Percentiles rank a stretch among this genome's conserved stretches.
Conservation (phyloP, 2,797 vertebrate species). For the Molossus alvarezi region DNA sequence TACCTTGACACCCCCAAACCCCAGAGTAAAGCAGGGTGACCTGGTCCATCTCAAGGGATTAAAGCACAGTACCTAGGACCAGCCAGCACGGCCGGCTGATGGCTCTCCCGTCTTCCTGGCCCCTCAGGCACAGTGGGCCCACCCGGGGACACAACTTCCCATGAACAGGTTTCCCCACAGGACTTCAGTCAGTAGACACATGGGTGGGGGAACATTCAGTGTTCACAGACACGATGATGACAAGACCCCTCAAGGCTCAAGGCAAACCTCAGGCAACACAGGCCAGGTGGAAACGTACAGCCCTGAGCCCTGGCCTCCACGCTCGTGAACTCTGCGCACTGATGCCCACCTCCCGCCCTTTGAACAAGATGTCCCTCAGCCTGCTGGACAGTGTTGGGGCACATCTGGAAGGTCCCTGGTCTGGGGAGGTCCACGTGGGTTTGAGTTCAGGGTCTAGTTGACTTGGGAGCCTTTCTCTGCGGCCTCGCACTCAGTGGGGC, state of each 20-base stretch:
- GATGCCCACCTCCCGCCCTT: not conserved
- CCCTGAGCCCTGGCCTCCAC: fast-evolving
- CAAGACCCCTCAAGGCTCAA: not conserved
- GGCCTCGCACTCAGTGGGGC: slow-evolving; percentile 79
- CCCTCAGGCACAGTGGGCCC: no score
- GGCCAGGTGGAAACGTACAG: not conserved
- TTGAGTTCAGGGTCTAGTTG: not conserved
- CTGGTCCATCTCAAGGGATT: not conserved
- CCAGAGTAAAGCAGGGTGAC: not conserved
- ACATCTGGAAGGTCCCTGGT: not conserved
- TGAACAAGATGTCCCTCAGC: not conserved
- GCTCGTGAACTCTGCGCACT: not conserved
- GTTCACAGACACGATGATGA: not conserved
- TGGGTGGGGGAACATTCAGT: fast-evolving
- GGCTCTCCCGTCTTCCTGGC: not conserved
- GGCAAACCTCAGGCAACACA: no score
- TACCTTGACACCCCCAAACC: not conserved
- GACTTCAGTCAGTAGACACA: not conserved
- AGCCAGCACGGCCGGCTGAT: not conserved
- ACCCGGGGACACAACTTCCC: not conserved
- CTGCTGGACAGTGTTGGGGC: no score
- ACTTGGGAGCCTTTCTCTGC: not conserved
- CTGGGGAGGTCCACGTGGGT: not conserved
- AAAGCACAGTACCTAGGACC: no score
- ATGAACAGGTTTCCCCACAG: fast-evolving